Evolutionary conservation across 2,888 invertebrate genomes (phyloP).

Genomic region (Pemphredon lugubris): DNA sequence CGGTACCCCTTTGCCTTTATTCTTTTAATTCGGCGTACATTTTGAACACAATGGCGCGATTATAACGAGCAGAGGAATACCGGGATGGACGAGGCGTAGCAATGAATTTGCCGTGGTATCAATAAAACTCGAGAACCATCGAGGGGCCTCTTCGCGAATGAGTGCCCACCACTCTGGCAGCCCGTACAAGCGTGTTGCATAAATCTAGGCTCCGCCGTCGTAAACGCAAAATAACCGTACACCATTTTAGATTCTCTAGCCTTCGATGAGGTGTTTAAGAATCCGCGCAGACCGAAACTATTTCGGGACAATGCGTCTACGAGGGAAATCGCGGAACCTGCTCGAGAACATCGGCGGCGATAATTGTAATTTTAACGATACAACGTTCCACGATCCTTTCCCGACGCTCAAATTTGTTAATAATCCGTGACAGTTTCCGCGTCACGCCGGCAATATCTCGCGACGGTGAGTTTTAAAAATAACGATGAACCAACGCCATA

Average conservation of each 20-base stretch:
- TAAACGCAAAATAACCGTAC: slow-evolving; percentile 37
- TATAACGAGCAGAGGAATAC: slow-evolving; percentile 67
- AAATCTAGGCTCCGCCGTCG: slow-evolving; percentile 44
- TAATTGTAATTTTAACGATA: neutral
- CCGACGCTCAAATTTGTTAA: no score
- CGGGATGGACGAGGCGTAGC: slow-evolving; percentile 72
- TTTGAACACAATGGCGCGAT: slow-evolving; percentile 59
- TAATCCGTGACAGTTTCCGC: no score
- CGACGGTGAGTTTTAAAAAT: no score
- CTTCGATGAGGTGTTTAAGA: slow-evolving; percentile 7
- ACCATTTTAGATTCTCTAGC: slow-evolving; percentile 24
- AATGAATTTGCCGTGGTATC: slow-evolving; percentile 73
- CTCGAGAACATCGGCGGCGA: neutral
- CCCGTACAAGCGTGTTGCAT: slow-evolving; percentile 35
- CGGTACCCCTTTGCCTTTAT: neutral
- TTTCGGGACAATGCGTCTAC: slow-evolving; percentile 4
- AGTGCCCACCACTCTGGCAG: slow-evolving; percentile 29
- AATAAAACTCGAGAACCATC: slow-evolving; percentile 68
- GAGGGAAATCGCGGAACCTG: slow-evolving; percentile 4
- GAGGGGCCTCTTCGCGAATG: slow-evolving; percentile 51
- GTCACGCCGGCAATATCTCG: no score
- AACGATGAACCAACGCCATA: no score
- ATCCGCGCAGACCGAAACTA: slow-evolving; percentile 9
- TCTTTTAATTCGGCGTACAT: slow-evolving; percentile 5
- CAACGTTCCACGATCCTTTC: no score